These are phyloP conservation scores for Lordiphosa collinella DNA, from an alignment of 1,140 invertebrate genomes.

Conservation along the genomic window DNA sequence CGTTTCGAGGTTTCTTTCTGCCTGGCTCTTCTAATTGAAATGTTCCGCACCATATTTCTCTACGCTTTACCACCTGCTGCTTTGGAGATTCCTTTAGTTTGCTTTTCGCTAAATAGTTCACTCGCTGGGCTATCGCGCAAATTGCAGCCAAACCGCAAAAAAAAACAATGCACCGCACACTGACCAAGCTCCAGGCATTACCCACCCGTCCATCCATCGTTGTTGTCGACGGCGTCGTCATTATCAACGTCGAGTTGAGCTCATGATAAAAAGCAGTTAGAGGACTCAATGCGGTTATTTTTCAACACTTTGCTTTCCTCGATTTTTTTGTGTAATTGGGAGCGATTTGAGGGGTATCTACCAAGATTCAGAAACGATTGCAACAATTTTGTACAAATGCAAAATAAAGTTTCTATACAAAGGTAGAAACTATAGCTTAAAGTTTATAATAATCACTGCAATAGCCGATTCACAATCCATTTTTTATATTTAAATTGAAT, in stretches of 20 bases:
- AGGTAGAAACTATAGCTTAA: too few species aligned
- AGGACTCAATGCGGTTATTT: slow-evolving; percentile 60
- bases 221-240: slow-evolving; percentile 42
- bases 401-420: too few species aligned
- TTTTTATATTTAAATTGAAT: too few species aligned
- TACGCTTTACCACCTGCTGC: slow-evolving; percentile 73
- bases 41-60: slow-evolving; percentile 73
- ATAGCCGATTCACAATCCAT: too few species aligned
- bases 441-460: too few species aligned
- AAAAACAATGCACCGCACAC: slow-evolving; percentile 45
- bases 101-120: slow-evolving; percentile 58
- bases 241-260: slow-evolving; percentile 73
- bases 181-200: slow-evolving; percentile 42
- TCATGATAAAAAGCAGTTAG: slow-evolving; percentile 66
- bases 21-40: slow-evolving; percentile 68
- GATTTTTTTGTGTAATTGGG: not conserved
- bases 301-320: slow-evolving; percentile 39
- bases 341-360: too few species aligned
- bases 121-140: slow-evolving; percentile 36
- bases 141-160: slow-evolving; percentile 56
- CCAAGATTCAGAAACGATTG: too few species aligned
- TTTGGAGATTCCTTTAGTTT: slow-evolving; percentile 25
- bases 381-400: too few species aligned
- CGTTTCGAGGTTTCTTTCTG: slow-evolving; percentile 50
- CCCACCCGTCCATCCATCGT: slow-evolving; percentile 25